These are phyloP conservation scores for Odontamblyopus lacepedii DNA, from an alignment of 2,797 vertebrate species.

Conservation along the genomic window DNA sequence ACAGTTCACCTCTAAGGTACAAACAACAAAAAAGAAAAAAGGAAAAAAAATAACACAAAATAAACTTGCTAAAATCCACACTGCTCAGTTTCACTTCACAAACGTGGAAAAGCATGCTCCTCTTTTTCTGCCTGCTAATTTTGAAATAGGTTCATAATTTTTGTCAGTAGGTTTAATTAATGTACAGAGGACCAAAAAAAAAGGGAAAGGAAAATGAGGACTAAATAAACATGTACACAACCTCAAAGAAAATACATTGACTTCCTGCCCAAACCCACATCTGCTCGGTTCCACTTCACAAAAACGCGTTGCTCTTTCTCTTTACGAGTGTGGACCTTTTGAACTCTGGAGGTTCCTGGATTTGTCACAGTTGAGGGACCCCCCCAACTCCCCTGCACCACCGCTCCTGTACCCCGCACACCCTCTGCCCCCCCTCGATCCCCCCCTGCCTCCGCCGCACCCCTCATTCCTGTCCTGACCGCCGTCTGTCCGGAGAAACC, in stretches of 20 bases:
- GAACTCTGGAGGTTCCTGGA: conserved; percentile 48
- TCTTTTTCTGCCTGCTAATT: not conserved
- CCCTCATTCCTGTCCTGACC: not conserved
- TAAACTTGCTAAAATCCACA: conserved; percentile 2
- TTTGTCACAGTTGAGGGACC: conserved; percentile 67
- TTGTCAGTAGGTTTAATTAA: too few relatives aligned
- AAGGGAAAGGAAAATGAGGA: not conserved
- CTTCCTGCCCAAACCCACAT: conserved; percentile 14
- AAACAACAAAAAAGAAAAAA: not conserved
- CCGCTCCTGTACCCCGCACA: too few relatives aligned
- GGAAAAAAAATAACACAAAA: not conserved
- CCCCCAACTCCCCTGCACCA: conserved; percentile 2
- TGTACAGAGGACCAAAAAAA: not conserved
- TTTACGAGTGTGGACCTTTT: conserved; percentile 50
- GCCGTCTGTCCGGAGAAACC: conserved; percentile 67
- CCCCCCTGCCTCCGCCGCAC: too few relatives aligned
- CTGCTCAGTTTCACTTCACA: conserved; percentile 15
- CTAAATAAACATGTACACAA: not conserved
- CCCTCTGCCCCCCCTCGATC: not conserved
- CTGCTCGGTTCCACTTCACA: conserved; percentile 15
- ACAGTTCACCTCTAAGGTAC: too few relatives aligned
- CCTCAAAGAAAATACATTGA: not conserved
- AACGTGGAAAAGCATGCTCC: conserved; percentile 8
- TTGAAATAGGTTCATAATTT: too few relatives aligned
- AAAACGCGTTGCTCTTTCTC: conserved; percentile 17